phyloP scores from a whole-genome alignment of 2,888 invertebrate species.

The Hydroisotoma schaefferi region DNA sequence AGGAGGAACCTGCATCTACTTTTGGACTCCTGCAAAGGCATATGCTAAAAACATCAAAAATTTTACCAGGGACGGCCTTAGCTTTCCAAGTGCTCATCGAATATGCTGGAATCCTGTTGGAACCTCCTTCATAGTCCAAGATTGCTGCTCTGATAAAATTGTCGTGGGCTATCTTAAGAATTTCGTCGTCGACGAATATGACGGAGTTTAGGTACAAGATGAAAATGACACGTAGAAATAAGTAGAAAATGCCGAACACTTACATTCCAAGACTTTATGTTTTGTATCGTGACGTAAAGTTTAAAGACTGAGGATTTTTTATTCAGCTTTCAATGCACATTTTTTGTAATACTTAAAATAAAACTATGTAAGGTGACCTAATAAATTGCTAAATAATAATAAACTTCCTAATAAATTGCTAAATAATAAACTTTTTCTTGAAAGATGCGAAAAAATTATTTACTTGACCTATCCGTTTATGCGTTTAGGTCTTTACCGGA shows the following conservation, averaged over 20 bases:
- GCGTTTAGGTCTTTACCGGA: constrained; percentile 45
- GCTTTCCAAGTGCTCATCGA: neutral
- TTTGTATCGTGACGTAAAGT: too few species aligned
- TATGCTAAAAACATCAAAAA: neutral
- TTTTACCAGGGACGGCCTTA: neutral
- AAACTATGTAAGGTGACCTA: too few species aligned
- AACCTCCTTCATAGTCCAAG: neutral
- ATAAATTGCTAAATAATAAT: too few species aligned
- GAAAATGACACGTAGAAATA: too few species aligned
- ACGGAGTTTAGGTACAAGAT: too few species aligned
- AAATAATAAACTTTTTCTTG: neutral
- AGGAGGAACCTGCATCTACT: neutral
- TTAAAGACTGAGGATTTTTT: too few species aligned
- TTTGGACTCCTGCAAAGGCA: neutral
- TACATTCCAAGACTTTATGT: too few species aligned
- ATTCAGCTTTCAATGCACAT: too few species aligned
- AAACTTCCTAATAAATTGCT: neutral
- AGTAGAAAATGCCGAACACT: too few species aligned
- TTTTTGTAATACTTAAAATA: too few species aligned
- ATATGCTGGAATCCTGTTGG: neutral
- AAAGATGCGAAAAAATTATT: constrained; percentile 1
- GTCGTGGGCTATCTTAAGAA: neutral
- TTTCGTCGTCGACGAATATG: too few species aligned
- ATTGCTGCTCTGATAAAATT: neutral
- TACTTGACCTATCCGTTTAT: constrained; percentile 5